Base-by-base conservation (phyloP, 2,113 vertebrate genomes). In the Murina feae region DNA sequence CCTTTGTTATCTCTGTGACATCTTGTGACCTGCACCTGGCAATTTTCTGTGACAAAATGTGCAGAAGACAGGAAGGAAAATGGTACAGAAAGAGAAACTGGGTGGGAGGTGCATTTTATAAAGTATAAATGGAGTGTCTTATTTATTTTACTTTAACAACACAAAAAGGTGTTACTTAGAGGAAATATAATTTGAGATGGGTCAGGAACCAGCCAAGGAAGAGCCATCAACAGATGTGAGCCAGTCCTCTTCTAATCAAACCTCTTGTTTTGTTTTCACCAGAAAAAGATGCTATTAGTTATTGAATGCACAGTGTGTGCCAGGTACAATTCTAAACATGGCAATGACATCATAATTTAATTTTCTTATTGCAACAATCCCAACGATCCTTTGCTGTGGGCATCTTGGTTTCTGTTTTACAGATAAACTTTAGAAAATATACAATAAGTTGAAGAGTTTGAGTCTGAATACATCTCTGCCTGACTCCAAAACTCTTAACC, bases 111-210 rank as follows among this genome's bases (percentile, higher is more conserved):
- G 2, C 9, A 9, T 82, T 87, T 95, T 90, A 63, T 47, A 88
- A 93, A 95, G 66, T 47, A 49, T 12, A 92, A 93, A 55, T 80
- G 58, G 39, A 49, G 3, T 32, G 13, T 47, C 74, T 76, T 93
- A 74, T 86, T 95, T 93, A 81, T 88, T 91, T 86, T 47, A 94
- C 75, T 91, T 95, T 66, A 86, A 76, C n/a, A 80, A 32, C 14
- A 65, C 13, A 68, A 53, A 66, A 96, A 72, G 53, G 7, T 9
- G 35, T 85, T 95, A 28, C 28, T 68, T 80, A 95, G 51, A 83
- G 47, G 55, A 95, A 87, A 63, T 89, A 58, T 12, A 71, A 81
- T 92, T 90, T 85, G 44, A 87, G 44, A 72, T 39, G 21, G 18
- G 13, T 42, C 25, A 53, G 53, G 9, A 18, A 4, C 55, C 49